Conservation (phyloP, 2,888 invertebrate genomes). For the Drosophila kuntzei region DNA sequence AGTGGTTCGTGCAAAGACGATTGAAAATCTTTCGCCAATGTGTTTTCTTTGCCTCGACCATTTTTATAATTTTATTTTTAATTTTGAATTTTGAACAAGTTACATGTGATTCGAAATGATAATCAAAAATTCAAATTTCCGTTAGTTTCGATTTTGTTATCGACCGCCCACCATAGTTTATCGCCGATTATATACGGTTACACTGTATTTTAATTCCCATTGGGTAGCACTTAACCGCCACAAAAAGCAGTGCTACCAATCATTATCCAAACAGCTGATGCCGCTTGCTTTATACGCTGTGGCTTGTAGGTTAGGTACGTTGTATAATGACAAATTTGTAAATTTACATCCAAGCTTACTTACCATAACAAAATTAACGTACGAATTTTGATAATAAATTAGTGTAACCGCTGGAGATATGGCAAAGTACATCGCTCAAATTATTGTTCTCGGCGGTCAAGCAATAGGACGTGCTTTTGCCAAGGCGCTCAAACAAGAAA, state of each 20-base stretch:
- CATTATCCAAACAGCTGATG: conserved; percentile 37
- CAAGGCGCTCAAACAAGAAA: conserved; percentile 94
- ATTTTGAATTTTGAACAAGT: conserved; percentile 15
- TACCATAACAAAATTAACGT: conserved; percentile 17
- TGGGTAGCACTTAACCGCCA: conserved; percentile 11
- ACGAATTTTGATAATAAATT: conserved; percentile 7
- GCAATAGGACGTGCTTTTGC: conserved; percentile 96
- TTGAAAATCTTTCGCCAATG: conserved; percentile 26
- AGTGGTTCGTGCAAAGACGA: conserved; percentile 2
- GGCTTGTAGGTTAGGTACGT: conserved; percentile 75
- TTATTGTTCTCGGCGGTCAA: conserved; percentile 95
- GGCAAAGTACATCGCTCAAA: conserved; percentile 97
- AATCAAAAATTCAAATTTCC: conserved; percentile 20
- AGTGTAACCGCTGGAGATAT: conserved; percentile 85
- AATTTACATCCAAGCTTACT: conserved; percentile 22
- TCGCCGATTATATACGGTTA: conserved; percentile 18
- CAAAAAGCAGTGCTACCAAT: conserved; percentile 14
- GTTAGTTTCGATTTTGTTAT: conserved; percentile 3
- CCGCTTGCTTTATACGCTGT: conserved; percentile 17
- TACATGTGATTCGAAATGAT: background rate
- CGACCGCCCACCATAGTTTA: conserved; percentile 3
- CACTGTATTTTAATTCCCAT: background rate
- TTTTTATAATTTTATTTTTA: conserved; percentile 6
- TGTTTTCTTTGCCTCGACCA: background rate
- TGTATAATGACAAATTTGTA: conserved; percentile 77